Percentiles rank a stretch among this genome's conserved stretches.
Conservation (phyloP, 53 echinoderm and acorn worm species). For the Antedon mediterranea region DNA sequence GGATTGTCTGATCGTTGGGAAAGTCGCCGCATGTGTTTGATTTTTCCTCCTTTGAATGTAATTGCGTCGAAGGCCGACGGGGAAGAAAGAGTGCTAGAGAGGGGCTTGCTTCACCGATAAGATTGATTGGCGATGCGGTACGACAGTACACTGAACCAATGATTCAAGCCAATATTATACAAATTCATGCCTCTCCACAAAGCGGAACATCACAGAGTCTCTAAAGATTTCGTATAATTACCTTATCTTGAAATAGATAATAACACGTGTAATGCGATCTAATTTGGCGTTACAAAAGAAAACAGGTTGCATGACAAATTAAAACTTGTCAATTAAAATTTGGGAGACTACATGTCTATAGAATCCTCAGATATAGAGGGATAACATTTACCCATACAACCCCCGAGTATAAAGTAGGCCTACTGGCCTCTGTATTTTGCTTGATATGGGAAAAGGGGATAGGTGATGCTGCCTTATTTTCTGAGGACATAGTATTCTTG, state of each 20-base stretch:
- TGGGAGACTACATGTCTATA: background rate
- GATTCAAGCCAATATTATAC: background rate
- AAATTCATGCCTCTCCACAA: background rate
- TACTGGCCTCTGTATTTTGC: background rate
- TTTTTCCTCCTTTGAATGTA: background rate
- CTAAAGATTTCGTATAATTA: background rate
- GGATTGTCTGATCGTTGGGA: background rate
- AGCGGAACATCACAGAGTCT: background rate
- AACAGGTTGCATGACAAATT: background rate
- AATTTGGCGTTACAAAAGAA: slow-evolving; percentile 1
- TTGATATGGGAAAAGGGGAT: background rate
- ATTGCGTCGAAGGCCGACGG: background rate
- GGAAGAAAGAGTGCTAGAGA: background rate
- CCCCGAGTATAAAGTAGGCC: background rate
- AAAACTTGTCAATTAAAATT: background rate
- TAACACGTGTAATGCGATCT: background rate
- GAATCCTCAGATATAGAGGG: background rate
- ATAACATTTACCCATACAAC: background rate
- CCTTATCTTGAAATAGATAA: background rate
- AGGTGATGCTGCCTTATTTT: too few species aligned
- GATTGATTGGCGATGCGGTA: background rate
- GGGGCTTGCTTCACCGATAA: background rate
- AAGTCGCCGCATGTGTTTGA: background rate
- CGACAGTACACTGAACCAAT: background rate
- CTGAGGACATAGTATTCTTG: too few species aligned